Conservation (phyloP, 2,113 vertebrate genomes). For the Gobiocypris rarus region DNA sequence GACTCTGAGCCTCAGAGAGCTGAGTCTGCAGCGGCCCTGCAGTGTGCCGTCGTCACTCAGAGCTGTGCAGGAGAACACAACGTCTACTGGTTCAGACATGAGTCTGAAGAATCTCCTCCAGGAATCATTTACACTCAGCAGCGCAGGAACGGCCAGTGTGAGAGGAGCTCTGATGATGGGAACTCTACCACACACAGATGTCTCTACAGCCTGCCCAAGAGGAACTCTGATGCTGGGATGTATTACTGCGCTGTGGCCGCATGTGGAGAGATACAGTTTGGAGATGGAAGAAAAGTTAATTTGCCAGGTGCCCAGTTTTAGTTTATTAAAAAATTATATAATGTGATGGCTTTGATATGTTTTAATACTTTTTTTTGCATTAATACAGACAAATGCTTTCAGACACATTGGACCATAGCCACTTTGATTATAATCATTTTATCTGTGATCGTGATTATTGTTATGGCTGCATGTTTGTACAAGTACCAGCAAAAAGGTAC, state of each 20-base stretch:
- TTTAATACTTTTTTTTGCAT: background rate
- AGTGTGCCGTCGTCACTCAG: slow-evolving; percentile 51
- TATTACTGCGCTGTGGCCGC: slow-evolving; percentile 62
- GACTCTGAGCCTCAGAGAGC: slow-evolving; percentile 16
- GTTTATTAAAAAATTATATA: background rate
- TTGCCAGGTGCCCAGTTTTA: background rate
- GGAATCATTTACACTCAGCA: slow-evolving; percentile 53
- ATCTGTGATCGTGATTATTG: background rate
- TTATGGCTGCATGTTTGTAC: background rate
- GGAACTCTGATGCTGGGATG: slow-evolving; percentile 44
- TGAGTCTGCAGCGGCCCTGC: slow-evolving; percentile 36
- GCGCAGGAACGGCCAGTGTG: slow-evolving; percentile 8
- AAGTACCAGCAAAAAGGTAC: slow-evolving; percentile 1
- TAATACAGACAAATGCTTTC: slow-evolving; percentile 4
- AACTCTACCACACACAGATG: slow-evolving; percentile 47
- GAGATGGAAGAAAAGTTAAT: slow-evolving; percentile 40
- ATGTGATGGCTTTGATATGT: background rate
- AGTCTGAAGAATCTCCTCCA: slow-evolving; percentile 31
- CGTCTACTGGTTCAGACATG: slow-evolving; percentile 59
- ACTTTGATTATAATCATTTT: background rate
- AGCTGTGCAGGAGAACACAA: slow-evolving; percentile 48
- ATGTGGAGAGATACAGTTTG: slow-evolving; percentile 63
- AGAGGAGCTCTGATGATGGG: background rate
- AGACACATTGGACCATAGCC: background rate
- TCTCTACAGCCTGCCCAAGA: slow-evolving; percentile 57